Percentiles rank a stretch among this genome's conserved stretches.
These are phyloP conservation scores for Piezodorus guildinii DNA, from an alignment of 1,140 invertebrate genomes.

Conservation along the genomic window DNA sequence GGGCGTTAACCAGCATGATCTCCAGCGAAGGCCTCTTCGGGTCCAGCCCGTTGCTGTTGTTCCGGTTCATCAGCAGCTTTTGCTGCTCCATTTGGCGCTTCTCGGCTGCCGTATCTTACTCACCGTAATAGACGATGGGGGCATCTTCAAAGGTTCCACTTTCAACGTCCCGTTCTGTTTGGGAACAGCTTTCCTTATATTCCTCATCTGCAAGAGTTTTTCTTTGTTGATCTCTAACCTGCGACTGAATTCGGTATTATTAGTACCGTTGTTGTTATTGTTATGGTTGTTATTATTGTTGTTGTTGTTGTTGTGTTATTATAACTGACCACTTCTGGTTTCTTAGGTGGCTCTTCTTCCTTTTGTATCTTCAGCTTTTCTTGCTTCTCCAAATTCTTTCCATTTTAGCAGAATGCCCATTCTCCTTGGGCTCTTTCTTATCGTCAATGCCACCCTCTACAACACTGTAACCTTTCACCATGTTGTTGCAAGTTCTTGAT, in stretches of 20 bases:
- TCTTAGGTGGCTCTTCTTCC: constrained; percentile 9
- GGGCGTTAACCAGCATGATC: constrained; percentile 31
- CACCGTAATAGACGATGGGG: constrained; percentile 30
- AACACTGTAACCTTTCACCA: constrained; percentile 19
- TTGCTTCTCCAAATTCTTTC: not conserved
- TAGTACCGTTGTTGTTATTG: constrained; percentile 1
- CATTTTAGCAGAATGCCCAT: not conserved
- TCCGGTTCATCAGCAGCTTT: constrained; percentile 25
- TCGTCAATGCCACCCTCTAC: constrained; percentile 10
- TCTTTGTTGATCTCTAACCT: constrained; percentile 23
- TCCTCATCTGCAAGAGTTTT: constrained; percentile 28
- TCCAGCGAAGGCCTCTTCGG: constrained; percentile 30
- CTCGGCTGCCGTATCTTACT: constrained; percentile 31
- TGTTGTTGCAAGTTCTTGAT: constrained; percentile 20
- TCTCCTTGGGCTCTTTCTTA: constrained; percentile 15
- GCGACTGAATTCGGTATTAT: not conserved
- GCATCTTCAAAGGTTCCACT: constrained; percentile 25
- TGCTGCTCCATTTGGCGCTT: constrained; percentile 29
- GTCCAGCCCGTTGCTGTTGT: constrained; percentile 22
- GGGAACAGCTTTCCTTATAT: constrained; percentile 26
- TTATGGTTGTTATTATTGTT: not conserved
- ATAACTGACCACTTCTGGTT: not conserved
- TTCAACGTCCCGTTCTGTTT: constrained; percentile 20
- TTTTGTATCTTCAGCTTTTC: not conserved
- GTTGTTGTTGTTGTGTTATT: constrained; percentile 13